Evolutionary conservation across 1,140 invertebrate genomes (phyloP), one percentile per base, ranked within the genome.

Genomic region (Drusus annulatus): DNA sequence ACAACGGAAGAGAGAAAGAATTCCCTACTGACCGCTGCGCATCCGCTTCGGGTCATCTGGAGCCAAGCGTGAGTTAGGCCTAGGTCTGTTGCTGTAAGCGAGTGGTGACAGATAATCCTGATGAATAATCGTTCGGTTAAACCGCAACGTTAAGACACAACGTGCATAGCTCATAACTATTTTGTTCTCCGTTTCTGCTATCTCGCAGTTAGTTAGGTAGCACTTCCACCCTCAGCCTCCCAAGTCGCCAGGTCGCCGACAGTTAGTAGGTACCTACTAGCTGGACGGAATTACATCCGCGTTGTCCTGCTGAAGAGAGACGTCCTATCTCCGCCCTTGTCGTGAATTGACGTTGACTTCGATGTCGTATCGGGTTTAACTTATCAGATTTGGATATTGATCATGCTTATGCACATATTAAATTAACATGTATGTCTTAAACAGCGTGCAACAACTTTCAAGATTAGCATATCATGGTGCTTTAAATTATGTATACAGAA

Each of bases 201-300:
- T 45, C 36, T 45, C 36, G 36, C 36, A 10, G 36, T 45, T 45
- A 36, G 36, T 45, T 45, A 45, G 36, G 36, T 45, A 45, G 36
- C 36, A 13, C 36, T 10, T 45, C 8, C 13, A 8, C 36, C 36
- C 10, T 45, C 54, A 56, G 54, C n/a, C 16, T 56, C 54, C n/a
- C 54, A 21, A 56, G 54, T 21, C 54, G n/a, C 13, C 19, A 17
- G 36, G 36, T 45, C 36, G 36, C 36, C 36, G 36, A 45, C 8
- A 45, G 36, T 45, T 45, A 13, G 36, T 13, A 8, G 31, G 36
- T 45, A 45, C 19, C 19, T 63, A 63, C 60, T 4, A 63, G 13
- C 19, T 63, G 60, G 23, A 2, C 50, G 65, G n/a, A 69, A 69
- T 69, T 69, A 36, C 65, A 69, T 69, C 65, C 28, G 36, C 36